Conservation (phyloP, 2,113 vertebrate genomes). For the Ailurus styani region DNA sequence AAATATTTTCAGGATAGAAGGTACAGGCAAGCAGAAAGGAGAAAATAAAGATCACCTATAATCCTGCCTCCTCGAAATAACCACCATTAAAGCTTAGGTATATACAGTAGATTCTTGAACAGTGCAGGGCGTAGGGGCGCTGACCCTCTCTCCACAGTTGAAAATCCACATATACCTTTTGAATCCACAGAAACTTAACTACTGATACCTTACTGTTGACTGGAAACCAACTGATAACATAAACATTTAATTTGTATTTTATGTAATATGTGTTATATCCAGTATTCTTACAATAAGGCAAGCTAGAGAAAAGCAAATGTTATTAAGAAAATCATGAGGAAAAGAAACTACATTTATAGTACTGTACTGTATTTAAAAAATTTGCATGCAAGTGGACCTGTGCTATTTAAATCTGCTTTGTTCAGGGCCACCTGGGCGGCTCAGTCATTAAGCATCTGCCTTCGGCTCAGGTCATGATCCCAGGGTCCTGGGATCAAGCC, state of each 20-base stretch:
- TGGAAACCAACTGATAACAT: neutral
- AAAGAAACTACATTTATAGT: neutral
- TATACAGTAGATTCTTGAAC: neutral
- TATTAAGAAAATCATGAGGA: neutral
- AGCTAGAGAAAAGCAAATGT: neutral
- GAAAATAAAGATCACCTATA: conserved; percentile 9
- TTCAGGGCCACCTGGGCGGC: no score
- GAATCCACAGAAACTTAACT: neutral
- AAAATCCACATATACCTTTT: neutral
- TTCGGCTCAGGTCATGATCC: no score
- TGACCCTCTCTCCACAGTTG: neutral
- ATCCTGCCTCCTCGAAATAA: conserved; percentile 7
- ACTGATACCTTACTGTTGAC: neutral
- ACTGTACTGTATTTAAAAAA: neutral
- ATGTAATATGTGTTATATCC: neutral
- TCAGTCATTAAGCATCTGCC: no score
- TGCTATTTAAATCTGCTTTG: neutral
- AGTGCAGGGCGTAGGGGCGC: neutral
- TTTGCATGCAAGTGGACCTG: neutral
- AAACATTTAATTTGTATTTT: neutral
- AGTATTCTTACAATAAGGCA: neutral
- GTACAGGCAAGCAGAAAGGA: neutral
- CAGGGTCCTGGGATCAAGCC: no score
- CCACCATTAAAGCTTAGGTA: neutral
- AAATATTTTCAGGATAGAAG: neutral